Evolutionary conservation across 2,113 vertebrate genomes (phyloP).

Genomic region (Anguilla rostrata): DNA sequence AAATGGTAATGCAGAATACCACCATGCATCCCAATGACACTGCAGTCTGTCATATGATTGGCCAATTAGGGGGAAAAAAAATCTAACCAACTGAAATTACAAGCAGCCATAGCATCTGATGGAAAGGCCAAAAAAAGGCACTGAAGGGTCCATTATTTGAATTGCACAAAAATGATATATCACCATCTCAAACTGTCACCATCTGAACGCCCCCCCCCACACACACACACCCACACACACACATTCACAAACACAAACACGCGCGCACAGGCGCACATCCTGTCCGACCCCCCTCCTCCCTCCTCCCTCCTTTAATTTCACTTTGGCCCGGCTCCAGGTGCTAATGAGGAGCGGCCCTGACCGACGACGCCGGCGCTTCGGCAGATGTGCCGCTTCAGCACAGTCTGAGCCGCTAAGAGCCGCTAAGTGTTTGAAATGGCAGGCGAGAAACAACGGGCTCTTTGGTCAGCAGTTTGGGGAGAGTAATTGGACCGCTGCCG

Average conservation of each 20-base stretch:
- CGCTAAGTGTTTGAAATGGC: conserved; percentile 38
- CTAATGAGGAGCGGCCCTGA: conserved; percentile 28
- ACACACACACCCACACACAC: background rate
- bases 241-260: conserved; percentile 12
- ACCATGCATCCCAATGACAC: background rate
- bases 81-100: background rate
- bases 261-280: background rate
- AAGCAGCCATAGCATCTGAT: background rate
- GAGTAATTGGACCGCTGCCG: conserved; percentile 25
- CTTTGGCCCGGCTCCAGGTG: conserved; percentile 21
- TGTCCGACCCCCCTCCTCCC: background rate
- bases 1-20: background rate
- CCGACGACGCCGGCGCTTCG: background rate
- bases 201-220: background rate
- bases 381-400: conserved; percentile 28
- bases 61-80: background rate
- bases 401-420: conserved; percentile 25
- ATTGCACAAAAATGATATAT: background rate
- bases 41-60: background rate
- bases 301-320: conserved; percentile 21
- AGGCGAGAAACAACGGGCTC: conserved; percentile 22
- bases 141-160: conserved; percentile 24
- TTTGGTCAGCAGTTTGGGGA: conserved; percentile 37
- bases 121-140: background rate
- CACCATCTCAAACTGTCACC: background rate